Evolutionary conservation across 2,113 vertebrate species (phyloP).

Genomic region (Theropithecus gelada): DNA sequence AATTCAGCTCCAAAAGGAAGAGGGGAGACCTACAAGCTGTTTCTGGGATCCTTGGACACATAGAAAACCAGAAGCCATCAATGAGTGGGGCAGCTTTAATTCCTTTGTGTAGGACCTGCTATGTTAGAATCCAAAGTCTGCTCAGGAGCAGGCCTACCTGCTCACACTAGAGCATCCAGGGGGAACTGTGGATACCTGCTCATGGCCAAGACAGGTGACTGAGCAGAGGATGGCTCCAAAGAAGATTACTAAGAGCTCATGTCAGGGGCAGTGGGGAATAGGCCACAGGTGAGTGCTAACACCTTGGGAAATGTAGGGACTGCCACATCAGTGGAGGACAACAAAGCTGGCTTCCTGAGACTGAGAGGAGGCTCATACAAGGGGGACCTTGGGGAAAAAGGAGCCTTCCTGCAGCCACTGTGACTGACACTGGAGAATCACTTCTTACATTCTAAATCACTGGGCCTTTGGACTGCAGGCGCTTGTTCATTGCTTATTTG

Average conservation of each 20-base stretch:
- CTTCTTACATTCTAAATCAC: background rate
- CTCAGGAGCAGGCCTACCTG: background rate
- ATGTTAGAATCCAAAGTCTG: background rate
- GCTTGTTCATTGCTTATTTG: background rate
- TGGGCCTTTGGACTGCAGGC: background rate
- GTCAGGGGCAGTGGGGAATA: background rate
- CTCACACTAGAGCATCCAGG: background rate
- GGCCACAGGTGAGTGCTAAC: background rate
- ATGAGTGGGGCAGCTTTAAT: background rate
- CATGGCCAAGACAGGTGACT: background rate
- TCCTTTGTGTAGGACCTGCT: background rate
- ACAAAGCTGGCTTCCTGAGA: background rate
- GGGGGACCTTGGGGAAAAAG: background rate
- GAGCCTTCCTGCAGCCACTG: background rate
- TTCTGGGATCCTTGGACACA: background rate
- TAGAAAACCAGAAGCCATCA: background rate
- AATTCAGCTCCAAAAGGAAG: background rate
- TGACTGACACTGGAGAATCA: background rate
- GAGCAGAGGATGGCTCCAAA: background rate
- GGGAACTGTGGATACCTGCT: background rate
- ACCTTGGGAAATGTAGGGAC: background rate
- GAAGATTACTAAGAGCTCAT: background rate
- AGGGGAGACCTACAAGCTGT: background rate
- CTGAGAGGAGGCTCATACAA: background rate
- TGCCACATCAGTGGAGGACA: background rate